Percentiles rank a stretch among this genome's conserved stretches.
Evolutionary conservation across 1,140 invertebrate species (phyloP).

Genomic region (Drosophila sproati): DNA sequence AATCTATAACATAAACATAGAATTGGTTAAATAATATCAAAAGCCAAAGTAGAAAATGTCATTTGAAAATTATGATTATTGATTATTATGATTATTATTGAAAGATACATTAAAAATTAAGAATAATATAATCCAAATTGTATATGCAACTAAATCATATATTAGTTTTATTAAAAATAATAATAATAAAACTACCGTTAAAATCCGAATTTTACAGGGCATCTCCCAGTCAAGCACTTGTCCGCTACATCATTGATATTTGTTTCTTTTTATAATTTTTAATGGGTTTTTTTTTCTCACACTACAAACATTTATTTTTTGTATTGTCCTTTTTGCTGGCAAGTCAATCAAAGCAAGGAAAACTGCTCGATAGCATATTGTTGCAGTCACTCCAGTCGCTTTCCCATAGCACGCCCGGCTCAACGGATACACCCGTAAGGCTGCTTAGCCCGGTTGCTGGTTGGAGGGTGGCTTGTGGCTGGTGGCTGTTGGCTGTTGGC

Average conservation of each 20-base stretch:
- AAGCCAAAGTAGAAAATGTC: too few species aligned
- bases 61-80: too few species aligned
- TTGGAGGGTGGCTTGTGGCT: conserved; percentile 22
- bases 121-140: too few species aligned
- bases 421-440: conserved; percentile 55
- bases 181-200: too few species aligned
- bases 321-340: conserved; percentile 61
- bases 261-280: conserved; percentile 35
- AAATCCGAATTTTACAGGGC: not conserved
- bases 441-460: not conserved
- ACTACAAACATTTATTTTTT: conserved; percentile 37
- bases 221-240: not conserved
- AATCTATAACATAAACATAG: too few species aligned
- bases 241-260: not conserved
- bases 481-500: conserved; percentile 42
- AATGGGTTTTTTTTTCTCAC: conserved; percentile 52
- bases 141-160: too few species aligned
- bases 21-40: too few species aligned
- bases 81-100: too few species aligned
- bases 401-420: conserved; percentile 75
- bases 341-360: conserved; percentile 51
- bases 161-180: too few species aligned
- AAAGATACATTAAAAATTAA: too few species aligned
- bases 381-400: conserved; percentile 70
- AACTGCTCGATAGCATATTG: conserved; percentile 64